These are phyloP conservation scores for Drosophila arizonae DNA, from an alignment of 1,140 invertebrate genomes.

Conservation along the genomic window DNA sequence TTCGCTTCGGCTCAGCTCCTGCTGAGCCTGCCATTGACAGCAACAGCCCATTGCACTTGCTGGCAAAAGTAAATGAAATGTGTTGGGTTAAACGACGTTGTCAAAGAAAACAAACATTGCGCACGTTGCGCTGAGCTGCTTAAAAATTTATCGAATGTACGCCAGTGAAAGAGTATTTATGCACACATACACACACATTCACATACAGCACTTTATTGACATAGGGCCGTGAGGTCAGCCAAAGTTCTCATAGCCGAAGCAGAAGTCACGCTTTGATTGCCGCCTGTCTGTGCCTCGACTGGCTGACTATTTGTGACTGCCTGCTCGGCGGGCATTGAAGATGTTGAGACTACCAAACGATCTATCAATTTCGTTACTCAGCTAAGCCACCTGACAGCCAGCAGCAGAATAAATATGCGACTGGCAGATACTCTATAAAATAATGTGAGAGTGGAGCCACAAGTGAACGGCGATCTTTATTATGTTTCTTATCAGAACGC, in stretches of 20 bases:
- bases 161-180: slow-evolving; percentile 33
- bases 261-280: slow-evolving; percentile 65
- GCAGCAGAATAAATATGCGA: not conserved
- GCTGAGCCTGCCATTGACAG: slow-evolving; percentile 23
- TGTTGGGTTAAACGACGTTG: slow-evolving; percentile 51
- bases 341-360: slow-evolving; percentile 24
- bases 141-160: slow-evolving; percentile 58
- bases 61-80: slow-evolving; percentile 47
- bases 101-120: slow-evolving; percentile 23
- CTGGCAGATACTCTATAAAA: slow-evolving; percentile 12
- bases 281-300: slow-evolving; percentile 27
- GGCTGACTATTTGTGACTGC: slow-evolving; percentile 24
- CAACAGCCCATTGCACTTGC: slow-evolving; percentile 32
- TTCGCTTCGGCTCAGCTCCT: slow-evolving; percentile 13
- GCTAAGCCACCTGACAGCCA: slow-evolving; percentile 35
- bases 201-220: slow-evolving; percentile 17
- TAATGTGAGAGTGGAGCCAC: not conserved
- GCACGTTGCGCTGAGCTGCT: slow-evolving; percentile 21
- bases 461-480: no score
- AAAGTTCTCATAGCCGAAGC: slow-evolving; percentile 31
- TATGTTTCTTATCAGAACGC: no score
- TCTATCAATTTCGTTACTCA: slow-evolving; percentile 41
- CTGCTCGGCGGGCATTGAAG: slow-evolving; percentile 20
- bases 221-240: slow-evolving; percentile 37
- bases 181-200: slow-evolving; percentile 1